Evolutionary conservation across 2,888 invertebrate genomes (phyloP), one percentile per base, ranked within the genome.

Genomic region (Pyrrhia umbra): DNA sequence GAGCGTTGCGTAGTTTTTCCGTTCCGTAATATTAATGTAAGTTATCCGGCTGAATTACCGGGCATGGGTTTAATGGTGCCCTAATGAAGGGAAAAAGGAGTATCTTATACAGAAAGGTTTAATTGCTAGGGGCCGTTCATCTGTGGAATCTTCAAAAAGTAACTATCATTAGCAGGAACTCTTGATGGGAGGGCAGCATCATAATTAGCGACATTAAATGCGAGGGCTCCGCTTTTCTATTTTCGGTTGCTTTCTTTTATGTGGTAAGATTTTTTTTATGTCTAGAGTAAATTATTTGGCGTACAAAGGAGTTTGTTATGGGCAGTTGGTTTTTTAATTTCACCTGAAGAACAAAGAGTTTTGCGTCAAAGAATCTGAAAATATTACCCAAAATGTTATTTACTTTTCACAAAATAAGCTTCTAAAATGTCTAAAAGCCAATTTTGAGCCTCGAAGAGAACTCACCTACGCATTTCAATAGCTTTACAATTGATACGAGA

Each of bases 81-180:
- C 65, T 79, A 75, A 79, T 70, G 68, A 79, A 64, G 47, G 63
- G 27, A 46, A 72, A 65, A 64, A 77, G 61, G 51, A 62, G 62
- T 79, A 79, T 77, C 80, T 79, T 79, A 79, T 62, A 81, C 72
- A 62, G 58, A 76, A 81, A 76, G 80, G 82, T 69, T 75, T 75
- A 81, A 85, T 77, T 72, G 56, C 72, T 55, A 46, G 55, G 67
- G 77, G 72, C 75, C 80, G 71, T 82, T 81, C 77, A 79, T 79
- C 73, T 68, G 69, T 43, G 77, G 79, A 70, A 81, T 82, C 77
- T 73, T 69, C 76, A 82, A 82, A 84, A 82, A 82, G 80, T 79
- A 80, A 76, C 78, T 76, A 78, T 78, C 83, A 82, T 85, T 84
- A 85, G 79, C 72, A 54, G 61, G 34, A 59, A 75, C 73, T 52